These are phyloP conservation scores for Macquaria ambigua DNA, from an alignment of 2,113 vertebrate genomes.

Conservation along the genomic window DNA sequence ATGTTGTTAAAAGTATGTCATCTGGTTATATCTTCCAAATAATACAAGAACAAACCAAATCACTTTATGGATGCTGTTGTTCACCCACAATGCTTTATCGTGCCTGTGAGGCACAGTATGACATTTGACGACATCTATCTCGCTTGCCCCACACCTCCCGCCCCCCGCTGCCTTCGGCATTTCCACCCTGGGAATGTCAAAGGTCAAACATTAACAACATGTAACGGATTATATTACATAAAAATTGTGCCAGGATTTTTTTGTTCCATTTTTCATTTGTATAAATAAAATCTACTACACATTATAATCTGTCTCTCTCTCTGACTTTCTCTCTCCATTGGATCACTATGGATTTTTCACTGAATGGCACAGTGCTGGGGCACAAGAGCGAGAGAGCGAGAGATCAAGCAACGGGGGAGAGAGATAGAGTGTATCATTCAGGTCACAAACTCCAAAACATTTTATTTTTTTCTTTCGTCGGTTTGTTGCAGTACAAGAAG, in stretches of 20 bases:
- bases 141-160: conserved; percentile 48
- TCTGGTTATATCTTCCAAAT: conserved; percentile 77
- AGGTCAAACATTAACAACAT: conserved; percentile 82
- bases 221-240: conserved; percentile 82
- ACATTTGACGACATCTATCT: conserved; percentile 75
- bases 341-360: conserved; percentile 45
- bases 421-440: conserved; percentile 77
- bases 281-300: conserved; percentile 70
- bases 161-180: conserved; percentile 46
- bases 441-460: conserved; percentile 85
- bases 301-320: conserved; percentile 55
- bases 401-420: conserved; percentile 71
- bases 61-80: conserved; percentile 72
- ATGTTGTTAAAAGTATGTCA: conserved; percentile 67
- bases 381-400: conserved; percentile 65
- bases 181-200: conserved; percentile 76
- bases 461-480: conserved; percentile 80
- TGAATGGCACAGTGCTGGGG: conserved; percentile 51
- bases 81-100: conserved; percentile 69
- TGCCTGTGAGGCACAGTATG: conserved; percentile 74
- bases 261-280: conserved; percentile 54
- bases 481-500: conserved; percentile 86
- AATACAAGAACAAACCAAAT: conserved; percentile 70
- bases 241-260: conserved; percentile 76
- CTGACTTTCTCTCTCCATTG: conserved; percentile 45